These are phyloP conservation scores for Triplophysa siluroides DNA, from an alignment of 2,113 vertebrate genomes.

Conservation along the genomic window DNA sequence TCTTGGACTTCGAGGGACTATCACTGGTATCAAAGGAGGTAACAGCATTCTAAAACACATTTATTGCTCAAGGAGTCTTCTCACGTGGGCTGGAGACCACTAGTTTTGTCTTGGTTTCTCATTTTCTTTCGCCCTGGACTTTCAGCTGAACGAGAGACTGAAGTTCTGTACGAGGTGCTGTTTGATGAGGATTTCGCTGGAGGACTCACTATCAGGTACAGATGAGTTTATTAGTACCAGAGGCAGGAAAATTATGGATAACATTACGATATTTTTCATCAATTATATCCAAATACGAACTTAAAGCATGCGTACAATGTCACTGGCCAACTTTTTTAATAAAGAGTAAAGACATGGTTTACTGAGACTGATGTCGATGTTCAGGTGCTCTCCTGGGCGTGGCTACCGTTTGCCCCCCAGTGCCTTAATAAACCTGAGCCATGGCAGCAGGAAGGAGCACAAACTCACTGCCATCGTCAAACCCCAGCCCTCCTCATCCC, in stretches of 20 bases:
- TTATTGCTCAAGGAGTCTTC: neutral
- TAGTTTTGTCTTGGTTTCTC: neutral
- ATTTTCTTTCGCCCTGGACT: neutral
- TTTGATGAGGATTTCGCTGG: conserved; percentile 97
- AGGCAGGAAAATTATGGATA: too few species aligned
- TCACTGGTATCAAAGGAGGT: conserved; percentile 98
- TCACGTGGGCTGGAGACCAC: neutral
- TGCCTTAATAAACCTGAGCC: conserved; percentile 94
- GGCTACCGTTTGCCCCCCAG: conserved; percentile 91
- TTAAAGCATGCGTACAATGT: too few species aligned
- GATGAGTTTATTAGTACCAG: neutral
- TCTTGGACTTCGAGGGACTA: conserved; percentile 89
- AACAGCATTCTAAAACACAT: neutral
- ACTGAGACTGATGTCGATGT: neutral
- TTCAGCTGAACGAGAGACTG: conserved; percentile 88
- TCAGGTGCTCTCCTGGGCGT: conserved; percentile 81
- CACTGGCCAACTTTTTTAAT: neutral
- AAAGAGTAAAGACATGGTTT: neutral
- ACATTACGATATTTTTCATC: neutral
- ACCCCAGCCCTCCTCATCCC: conserved; percentile 81
- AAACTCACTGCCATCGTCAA: conserved; percentile 93
- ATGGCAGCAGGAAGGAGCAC: conserved; percentile 86
- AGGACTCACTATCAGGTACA: conserved; percentile 92
- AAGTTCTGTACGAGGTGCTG: conserved; percentile 95
- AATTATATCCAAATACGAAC: too few species aligned